A percentile compares a stretch with the other conserved stretches of the same genome.
phyloP scores from a whole-genome alignment of 2,113 vertebrate genomes.

The Bubo scandiacus region DNA sequence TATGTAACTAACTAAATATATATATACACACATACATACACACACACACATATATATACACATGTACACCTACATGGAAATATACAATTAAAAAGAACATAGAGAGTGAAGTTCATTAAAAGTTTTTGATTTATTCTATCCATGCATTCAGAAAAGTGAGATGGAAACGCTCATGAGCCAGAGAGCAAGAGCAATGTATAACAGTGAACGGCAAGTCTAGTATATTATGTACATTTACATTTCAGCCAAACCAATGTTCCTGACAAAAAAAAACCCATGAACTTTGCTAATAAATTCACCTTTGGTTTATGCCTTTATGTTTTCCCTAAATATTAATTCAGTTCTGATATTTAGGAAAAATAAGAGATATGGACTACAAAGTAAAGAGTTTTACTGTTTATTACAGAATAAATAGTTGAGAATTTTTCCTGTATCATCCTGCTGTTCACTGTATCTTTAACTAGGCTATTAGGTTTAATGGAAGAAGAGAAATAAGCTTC shows the following conservation, averaged over 20 bases:
- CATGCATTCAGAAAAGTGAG: neutral
- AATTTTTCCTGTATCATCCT: neutral
- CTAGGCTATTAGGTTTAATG: neutral
- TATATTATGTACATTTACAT: neutral
- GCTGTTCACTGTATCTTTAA: neutral
- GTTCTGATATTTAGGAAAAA: neutral
- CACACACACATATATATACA: fast-evolving
- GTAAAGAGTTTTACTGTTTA: neutral
- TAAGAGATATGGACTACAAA: neutral
- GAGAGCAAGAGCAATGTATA: neutral
- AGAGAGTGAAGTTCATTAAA: neutral
- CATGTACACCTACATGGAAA: neutral
- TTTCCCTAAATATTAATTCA: neutral
- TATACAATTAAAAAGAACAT: neutral
- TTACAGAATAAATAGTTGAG: neutral
- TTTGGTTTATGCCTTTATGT: neutral
- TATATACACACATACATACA: neutral
- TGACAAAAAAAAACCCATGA: neutral
- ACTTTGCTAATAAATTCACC: neutral
- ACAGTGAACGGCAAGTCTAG: neutral
- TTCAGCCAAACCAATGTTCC: neutral
- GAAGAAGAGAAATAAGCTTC: neutral
- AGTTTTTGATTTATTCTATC: neutral
- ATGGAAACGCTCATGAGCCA: neutral
- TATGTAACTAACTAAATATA: neutral